Percentiles rank a stretch among this genome's conserved stretches.
phyloP scores from a whole-genome alignment of 37 sponge, comb jelly and placozoan species.

The Spongia lamella region DNA sequence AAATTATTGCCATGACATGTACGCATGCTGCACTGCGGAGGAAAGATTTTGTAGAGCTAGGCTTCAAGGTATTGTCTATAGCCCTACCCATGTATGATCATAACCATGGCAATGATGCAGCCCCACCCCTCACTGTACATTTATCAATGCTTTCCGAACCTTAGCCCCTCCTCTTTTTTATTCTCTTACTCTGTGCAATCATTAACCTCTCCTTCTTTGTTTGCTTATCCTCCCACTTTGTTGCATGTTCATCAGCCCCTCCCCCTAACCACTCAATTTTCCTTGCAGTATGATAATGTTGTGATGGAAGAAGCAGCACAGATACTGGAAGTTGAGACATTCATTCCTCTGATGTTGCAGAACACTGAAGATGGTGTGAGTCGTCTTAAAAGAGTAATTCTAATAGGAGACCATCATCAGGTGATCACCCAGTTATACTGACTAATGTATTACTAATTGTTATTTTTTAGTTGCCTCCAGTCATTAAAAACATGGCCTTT shows the following conservation, averaged over 20 bases:
- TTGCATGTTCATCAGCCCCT: not conserved
- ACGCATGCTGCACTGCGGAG: conserved; percentile 98
- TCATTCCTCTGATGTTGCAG: conserved; percentile 96
- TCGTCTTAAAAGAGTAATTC: conserved; percentile 88
- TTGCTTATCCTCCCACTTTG: not conserved
- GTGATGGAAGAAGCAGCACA: conserved; percentile 99
- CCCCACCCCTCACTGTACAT: no score
- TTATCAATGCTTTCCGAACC: not conserved
- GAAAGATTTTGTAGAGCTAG: conserved; percentile 90
- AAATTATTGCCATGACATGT: conserved; percentile 98
- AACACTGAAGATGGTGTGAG: conserved; percentile 90
- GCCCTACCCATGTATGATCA: not conserved
- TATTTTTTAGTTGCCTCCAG: conserved; percentile 87
- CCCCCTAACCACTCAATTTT: conserved; percentile 65
- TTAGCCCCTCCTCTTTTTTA: not conserved
- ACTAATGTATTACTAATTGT: no score
- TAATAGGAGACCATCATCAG: conserved; percentile 99
- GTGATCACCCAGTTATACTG: no score
- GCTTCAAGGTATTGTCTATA: conserved; percentile 73
- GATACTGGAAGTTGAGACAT: conserved; percentile 98
- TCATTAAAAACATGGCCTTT: conserved; percentile 99
- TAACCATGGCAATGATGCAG: no score
- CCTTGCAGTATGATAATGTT: conserved; percentile 91
- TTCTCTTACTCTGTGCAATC: not conserved
- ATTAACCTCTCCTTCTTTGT: not conserved